Percentiles rank a stretch among this genome's conserved stretches.
phyloP scores from a whole-genome alignment of 2,797 vertebrate species.

The Tympanoctomys barrerae region DNA sequence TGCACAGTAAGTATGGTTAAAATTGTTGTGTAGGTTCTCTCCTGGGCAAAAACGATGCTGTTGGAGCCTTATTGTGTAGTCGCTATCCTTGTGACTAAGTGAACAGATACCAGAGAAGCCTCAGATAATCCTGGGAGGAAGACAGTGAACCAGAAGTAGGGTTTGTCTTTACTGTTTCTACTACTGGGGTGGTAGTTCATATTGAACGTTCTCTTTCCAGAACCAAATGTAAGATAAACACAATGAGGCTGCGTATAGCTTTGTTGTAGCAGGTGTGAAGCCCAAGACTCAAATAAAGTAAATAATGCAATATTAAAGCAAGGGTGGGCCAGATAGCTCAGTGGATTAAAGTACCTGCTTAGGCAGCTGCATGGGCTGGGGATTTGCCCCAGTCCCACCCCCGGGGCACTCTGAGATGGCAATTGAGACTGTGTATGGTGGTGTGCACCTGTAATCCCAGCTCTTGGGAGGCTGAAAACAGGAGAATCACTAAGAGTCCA shows the following conservation, averaged over 20 bases:
- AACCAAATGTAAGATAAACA: conserved; percentile 11
- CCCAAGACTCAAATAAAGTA: not conserved
- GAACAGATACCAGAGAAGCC: not conserved
- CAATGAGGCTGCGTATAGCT: not conserved
- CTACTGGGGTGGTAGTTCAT: not conserved
- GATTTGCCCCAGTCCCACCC: no score
- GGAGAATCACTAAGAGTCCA: no score
- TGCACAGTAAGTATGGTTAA: conserved; percentile 82
- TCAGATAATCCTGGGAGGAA: not conserved
- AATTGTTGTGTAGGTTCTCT: conserved; percentile 76
- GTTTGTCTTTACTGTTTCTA: not conserved
- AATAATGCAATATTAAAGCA: not conserved
- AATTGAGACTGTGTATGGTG: no score
- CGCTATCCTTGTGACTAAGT: conserved; percentile 38
- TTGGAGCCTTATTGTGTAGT: not conserved
- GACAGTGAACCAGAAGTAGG: not conserved
- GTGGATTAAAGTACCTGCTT: no score
- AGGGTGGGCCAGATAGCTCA: no score
- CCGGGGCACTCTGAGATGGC: no score
- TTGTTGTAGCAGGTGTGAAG: no score
- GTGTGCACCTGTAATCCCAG: no score
- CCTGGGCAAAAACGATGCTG: conserved; percentile 68
- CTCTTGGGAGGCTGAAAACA: no score
- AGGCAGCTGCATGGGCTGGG: no score
- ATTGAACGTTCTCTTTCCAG: not conserved